Evolutionary conservation across 2,797 vertebrate genomes (phyloP), one percentile per base, ranked within the genome.

Genomic region (Phrynocephalus guinanensis): DNA sequence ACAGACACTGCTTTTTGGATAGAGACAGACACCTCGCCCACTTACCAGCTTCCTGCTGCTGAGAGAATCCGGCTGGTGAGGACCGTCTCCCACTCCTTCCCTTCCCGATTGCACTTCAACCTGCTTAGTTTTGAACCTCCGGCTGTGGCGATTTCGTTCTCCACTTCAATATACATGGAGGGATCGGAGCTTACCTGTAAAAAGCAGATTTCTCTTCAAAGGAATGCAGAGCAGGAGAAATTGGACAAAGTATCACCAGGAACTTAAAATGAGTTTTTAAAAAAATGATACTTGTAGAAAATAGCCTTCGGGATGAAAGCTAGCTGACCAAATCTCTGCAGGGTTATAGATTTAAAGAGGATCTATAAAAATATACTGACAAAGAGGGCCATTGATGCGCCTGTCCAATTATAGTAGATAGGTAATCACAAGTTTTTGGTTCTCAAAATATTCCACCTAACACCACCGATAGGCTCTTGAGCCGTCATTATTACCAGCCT

Each of bases 81-180:
- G 52, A 99, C 97, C 0, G 98, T 97, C 95, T 97, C 98, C 99
- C 99, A 99, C 60, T 98, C 98, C 20, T 98, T 97, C 2, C 98
- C 98, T 63, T 99, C 98, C 91, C 97, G 97, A 92, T 97, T 98
- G 95, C 98, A 99, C 85, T 98, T 98, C 86, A 99, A 96, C 95
- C 98, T 98, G 93, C 98, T 99, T 94, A 99, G 93, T 93, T 97
- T 98, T 1, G 98, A 97, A 15, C 98, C 98, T 0, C 97, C 98
- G 0, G 98, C 97, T 0, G 96, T 52, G 0, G 97, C 97, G 88
- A 98, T 97, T 88, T 99, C 99, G 82, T 99, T 99, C 95, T 99
- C 99, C 94, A 99, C 98, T 95, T 99, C 98, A 89, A 99, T 96
- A 91, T 98, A 98, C 94, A 99, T 97, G 0, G 98, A 97, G 0